Evolutionary conservation across 2,888 invertebrate genomes (phyloP).

Genomic region (Campaea margaritaria): DNA sequence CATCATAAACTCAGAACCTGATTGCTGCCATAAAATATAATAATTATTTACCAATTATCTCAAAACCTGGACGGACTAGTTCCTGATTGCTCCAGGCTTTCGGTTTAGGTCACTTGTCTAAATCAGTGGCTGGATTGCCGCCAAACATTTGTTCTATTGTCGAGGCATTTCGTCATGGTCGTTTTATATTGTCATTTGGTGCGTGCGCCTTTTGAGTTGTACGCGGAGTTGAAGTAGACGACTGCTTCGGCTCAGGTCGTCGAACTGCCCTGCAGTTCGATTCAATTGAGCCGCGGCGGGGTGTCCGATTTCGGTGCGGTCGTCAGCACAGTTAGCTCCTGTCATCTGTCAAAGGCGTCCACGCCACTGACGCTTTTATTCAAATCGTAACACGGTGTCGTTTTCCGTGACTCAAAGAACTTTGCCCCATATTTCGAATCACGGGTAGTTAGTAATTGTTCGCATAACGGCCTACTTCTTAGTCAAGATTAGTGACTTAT

Average conservation of each 20-base stretch:
- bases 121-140: constrained; percentile 77
- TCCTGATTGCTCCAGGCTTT: constrained; percentile 48
- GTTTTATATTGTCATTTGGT: constrained; percentile 67
- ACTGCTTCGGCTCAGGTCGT: constrained; percentile 55
- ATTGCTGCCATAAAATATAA: constrained; percentile 35
- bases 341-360: constrained; percentile 54
- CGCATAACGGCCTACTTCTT: constrained; percentile 46
- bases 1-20: constrained; percentile 31
- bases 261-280: constrained; percentile 68
- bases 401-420: constrained; percentile 32
- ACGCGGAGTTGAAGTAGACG: constrained; percentile 50
- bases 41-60: constrained; percentile 6
- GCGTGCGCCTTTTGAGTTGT: constrained; percentile 57
- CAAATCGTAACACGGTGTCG: constrained; percentile 28
- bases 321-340: constrained; percentile 49
- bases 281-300: constrained; percentile 57
- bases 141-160: constrained; percentile 82
- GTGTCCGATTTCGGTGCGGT: constrained; percentile 59
- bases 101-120: constrained; percentile 69
- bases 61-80: constrained; percentile 18
- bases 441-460: constrained; percentile 53
- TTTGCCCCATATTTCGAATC: constrained; percentile 39
- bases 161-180: constrained; percentile 61
- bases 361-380: constrained; percentile 47
- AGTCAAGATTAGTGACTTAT: constrained; percentile 44